Percentiles rank a stretch among this genome's conserved stretches.
These are phyloP conservation scores for Tichodroma muraria DNA, from an alignment of 2,113 vertebrate genomes.

Conservation along the genomic window DNA sequence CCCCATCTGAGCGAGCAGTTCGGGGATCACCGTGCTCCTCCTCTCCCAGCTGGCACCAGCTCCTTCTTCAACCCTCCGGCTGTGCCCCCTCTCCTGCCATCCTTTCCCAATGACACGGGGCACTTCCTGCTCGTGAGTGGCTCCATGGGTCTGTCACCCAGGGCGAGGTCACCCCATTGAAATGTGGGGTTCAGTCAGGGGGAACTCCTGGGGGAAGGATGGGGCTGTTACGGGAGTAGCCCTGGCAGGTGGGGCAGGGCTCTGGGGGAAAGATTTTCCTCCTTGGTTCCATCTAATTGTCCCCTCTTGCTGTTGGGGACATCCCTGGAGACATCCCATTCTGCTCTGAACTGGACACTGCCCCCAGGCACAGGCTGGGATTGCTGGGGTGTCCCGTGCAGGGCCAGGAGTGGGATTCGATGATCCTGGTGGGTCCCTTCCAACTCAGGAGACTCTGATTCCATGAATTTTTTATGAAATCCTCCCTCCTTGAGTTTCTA, in stretches of 20 bases:
- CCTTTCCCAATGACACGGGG: slow-evolving; percentile 77
- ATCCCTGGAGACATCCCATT: neutral
- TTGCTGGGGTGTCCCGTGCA: neutral
- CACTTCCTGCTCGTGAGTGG: slow-evolving; percentile 81
- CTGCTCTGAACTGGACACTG: neutral
- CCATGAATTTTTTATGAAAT: neutral
- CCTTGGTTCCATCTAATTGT: neutral
- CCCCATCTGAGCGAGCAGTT: slow-evolving; percentile 80
- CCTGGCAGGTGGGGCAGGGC: neutral
- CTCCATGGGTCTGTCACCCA: neutral
- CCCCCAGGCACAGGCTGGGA: neutral
- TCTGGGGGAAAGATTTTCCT: neutral
- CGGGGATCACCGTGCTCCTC: slow-evolving; percentile 73
- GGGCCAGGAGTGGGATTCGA: neutral
- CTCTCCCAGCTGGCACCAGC: slow-evolving; percentile 65
- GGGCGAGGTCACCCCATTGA: neutral
- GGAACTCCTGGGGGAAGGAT: accelerated
- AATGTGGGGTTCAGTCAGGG: neutral
- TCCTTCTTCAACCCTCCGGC: slow-evolving; percentile 75
- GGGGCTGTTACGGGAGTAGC: neutral
- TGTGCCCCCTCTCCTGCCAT: slow-evolving; percentile 77
- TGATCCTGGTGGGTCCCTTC: neutral
- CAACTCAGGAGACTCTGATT: neutral
- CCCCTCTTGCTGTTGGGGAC: neutral
- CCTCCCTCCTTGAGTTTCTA: neutral